These are phyloP conservation scores for Brachionus sp. DNA, from an alignment of 1,140 invertebrate genomes.

Conservation along the genomic window DNA sequence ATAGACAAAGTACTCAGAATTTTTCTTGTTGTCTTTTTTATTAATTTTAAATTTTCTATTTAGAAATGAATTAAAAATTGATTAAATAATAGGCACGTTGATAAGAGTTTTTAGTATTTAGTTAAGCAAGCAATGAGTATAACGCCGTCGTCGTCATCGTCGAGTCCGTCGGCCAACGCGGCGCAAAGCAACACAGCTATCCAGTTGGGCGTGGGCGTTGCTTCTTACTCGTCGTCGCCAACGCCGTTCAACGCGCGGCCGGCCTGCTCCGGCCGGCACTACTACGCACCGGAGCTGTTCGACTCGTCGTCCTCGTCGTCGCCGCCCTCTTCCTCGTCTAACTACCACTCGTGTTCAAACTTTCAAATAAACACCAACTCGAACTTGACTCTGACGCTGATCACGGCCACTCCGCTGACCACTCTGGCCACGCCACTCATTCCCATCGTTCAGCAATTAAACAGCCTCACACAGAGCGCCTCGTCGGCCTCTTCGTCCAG, in stretches of 20 bases:
- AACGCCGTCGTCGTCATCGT: background rate
- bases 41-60: background rate
- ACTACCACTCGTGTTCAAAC: background rate
- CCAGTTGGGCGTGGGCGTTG: background rate
- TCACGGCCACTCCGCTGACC: background rate
- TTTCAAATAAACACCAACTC: background rate
- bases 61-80: constrained; percentile 13
- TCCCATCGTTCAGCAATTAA: background rate
- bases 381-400: background rate
- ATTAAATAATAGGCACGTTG: background rate
- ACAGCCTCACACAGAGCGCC: background rate
- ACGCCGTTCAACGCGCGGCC: constrained; percentile 8
- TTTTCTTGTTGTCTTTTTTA: background rate
- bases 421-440: background rate
- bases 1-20: background rate
- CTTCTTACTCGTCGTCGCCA: constrained; percentile 2
- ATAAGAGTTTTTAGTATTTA: background rate
- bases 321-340: background rate
- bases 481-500: background rate
- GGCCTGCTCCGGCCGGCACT: background rate
- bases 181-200: constrained; percentile 19
- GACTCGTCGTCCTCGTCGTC: constrained; percentile 12
- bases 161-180: background rate
- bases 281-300: background rate
- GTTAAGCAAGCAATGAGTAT: background rate